These are phyloP conservation scores for Rhineura floridana DNA, from an alignment of 2,113 vertebrate genomes.

Conservation along the genomic window DNA sequence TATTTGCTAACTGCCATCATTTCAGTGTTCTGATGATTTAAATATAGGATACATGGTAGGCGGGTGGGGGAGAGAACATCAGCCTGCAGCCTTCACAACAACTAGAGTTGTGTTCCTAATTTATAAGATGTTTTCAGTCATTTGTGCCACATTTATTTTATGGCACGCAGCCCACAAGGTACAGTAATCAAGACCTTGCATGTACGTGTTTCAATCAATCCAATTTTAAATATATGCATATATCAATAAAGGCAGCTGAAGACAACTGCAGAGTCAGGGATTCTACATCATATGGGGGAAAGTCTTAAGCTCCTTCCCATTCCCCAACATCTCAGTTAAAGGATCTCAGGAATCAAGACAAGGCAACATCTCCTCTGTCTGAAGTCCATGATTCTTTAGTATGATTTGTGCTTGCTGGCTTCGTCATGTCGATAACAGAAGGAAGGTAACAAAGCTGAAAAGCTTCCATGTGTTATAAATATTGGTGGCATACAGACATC, in stretches of 20 bases:
- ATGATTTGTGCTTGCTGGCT: slow-evolving; percentile 11
- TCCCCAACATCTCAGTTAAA: too few relatives aligned
- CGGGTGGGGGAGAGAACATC: neutral
- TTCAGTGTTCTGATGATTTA: slow-evolving; percentile 24
- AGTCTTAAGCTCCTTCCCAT: too few relatives aligned
- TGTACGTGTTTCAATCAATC: slow-evolving; percentile 27
- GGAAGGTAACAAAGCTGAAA: neutral
- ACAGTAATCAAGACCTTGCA: slow-evolving; percentile 18
- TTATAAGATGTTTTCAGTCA: neutral
- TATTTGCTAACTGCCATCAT: slow-evolving; percentile 38
- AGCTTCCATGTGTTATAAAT: slow-evolving; percentile 23
- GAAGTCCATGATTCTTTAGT: slow-evolving; percentile 35
- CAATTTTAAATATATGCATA: neutral
- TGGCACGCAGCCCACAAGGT: slow-evolving; percentile 1
- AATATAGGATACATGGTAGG: slow-evolving; percentile 25
- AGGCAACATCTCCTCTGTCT: too few relatives aligned
- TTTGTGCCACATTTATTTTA: slow-evolving; percentile 28
- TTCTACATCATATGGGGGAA: neutral
- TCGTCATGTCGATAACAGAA: slow-evolving; percentile 10
- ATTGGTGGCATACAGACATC: neutral
- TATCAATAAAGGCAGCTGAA: too few relatives aligned
- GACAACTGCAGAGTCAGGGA: neutral
- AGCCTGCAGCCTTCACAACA: neutral
- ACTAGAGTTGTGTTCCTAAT: slow-evolving; percentile 4
- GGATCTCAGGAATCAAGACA: too few relatives aligned